These are phyloP conservation scores for Lasioglossum figueresi DNA, from an alignment of 2,888 invertebrate genomes.

Conservation along the genomic window DNA sequence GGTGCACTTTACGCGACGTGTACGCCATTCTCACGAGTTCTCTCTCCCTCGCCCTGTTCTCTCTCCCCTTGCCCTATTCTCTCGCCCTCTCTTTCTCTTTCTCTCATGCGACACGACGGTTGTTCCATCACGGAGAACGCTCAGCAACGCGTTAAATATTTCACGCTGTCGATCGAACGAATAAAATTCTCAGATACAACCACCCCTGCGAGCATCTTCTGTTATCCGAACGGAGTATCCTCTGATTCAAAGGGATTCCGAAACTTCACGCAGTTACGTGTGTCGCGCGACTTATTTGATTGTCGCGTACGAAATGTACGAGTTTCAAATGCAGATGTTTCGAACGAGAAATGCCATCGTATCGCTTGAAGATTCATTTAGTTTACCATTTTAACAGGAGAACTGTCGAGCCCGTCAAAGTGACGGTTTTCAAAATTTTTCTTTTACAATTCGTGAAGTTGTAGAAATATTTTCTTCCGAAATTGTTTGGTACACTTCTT, in stretches of 20 bases:
- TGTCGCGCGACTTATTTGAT: no score
- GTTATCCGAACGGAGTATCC: neutral
- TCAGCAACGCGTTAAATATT: neutral
- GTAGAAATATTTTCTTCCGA: no score
- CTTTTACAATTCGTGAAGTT: no score
- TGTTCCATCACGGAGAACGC: neutral
- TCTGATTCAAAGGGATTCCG: neutral
- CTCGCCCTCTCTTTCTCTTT: neutral
- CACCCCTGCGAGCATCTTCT: neutral
- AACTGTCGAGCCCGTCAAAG: no score
- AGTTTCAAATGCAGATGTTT: no score
- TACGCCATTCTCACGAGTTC: slow-evolving; percentile 45
- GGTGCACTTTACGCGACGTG: slow-evolving; percentile 56
- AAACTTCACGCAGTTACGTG: neutral
- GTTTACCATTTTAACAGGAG: no score
- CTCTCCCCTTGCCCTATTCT: no score
- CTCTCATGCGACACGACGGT: neutral
- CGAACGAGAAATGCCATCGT: no score
- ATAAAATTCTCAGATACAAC: neutral
- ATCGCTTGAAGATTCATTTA: no score
- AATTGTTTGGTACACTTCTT: no score
- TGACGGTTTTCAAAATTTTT: no score
- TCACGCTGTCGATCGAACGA: neutral
- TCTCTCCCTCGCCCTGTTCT: neutral
- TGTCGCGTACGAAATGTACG: no score